A percentile compares a stretch with the other conserved stretches of the same genome.
These are phyloP conservation scores for Nephrotoma appendiculata DNA, from an alignment of 2,888 invertebrate species.

Conservation along the genomic window DNA sequence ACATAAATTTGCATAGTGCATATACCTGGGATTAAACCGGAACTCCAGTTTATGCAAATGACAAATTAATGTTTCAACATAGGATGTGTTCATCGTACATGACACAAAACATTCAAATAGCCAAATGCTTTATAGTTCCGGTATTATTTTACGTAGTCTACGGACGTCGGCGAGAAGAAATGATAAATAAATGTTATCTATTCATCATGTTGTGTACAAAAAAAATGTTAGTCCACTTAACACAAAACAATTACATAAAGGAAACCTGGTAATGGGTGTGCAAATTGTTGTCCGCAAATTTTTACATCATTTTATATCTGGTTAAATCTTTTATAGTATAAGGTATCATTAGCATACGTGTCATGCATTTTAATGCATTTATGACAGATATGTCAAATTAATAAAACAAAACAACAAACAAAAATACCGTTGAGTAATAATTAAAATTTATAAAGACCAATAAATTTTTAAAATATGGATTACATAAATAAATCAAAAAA, in stretches of 20 bases:
- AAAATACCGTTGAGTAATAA: background rate
- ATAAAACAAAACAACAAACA: background rate
- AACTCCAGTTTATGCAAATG: background rate
- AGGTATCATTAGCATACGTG: background rate
- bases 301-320: background rate
- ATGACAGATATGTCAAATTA: background rate
- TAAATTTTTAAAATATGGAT: background rate
- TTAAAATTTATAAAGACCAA: background rate
- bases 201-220: background rate
- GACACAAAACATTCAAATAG: background rate
- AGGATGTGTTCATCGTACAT: background rate
- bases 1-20: no score
- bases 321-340: background rate
- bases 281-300: background rate
- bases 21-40: background rate
- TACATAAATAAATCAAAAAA: background rate
- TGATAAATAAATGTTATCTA: background rate
- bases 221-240: background rate
- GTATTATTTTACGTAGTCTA: background rate
- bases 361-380: background rate
- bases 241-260: background rate
- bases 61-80: background rate
- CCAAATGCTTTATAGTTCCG: background rate
- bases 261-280: background rate
- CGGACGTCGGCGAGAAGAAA: background rate